Conservation (phyloP, 1,140 invertebrate species). For the Vollenhovia emeryi region DNA sequence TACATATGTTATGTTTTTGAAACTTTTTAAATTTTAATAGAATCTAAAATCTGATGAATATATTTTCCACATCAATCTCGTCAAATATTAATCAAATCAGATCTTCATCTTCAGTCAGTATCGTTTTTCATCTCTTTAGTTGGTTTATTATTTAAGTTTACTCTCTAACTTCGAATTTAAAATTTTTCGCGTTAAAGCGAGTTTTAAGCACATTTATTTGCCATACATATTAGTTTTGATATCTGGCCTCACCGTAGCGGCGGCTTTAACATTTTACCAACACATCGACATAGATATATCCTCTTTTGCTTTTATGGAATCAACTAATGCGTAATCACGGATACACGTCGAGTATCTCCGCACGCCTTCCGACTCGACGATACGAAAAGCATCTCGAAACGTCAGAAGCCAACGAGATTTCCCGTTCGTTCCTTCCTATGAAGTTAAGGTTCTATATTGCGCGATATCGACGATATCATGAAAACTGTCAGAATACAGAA, state of each 20-base stretch:
- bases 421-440: conserved; percentile 16
- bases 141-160: neutral
- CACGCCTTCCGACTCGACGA: conserved; percentile 29
- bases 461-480: conserved; percentile 3
- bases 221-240: neutral
- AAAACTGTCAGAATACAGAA: conserved; percentile 34
- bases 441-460: conserved; percentile 25
- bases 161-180: neutral
- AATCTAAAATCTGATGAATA: neutral
- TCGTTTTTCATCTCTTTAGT: neutral
- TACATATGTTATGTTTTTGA: neutral
- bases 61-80: neutral
- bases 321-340: conserved; percentile 32
- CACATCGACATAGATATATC: neutral
- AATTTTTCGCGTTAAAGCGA: neutral
- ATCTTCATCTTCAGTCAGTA: neutral
- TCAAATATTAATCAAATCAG: neutral
- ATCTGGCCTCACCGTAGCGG: neutral
- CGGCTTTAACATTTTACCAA: neutral
- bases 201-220: neutral
- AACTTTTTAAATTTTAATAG: neutral
- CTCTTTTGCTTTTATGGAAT: neutral
- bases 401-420: conserved; percentile 40
- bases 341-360: conserved; percentile 27
- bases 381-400: conserved; percentile 29